Percentiles rank a stretch among this genome's conserved stretches.
Conservation (phyloP, 2,797 vertebrate genomes). For the Dryobates pubescens region DNA sequence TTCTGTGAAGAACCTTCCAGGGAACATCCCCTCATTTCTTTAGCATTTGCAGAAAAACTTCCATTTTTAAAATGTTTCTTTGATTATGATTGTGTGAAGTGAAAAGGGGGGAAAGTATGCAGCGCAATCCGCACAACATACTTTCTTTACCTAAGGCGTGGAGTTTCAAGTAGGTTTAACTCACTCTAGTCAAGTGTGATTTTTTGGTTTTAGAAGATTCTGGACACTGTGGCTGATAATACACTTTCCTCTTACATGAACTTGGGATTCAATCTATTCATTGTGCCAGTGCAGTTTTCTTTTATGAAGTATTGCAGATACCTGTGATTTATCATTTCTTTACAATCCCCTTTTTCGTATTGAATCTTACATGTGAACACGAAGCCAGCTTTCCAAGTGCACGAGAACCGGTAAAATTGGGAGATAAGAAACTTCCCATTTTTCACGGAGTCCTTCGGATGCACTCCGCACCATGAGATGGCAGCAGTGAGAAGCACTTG, state of each 20-base stretch:
- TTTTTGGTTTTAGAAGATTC: not conserved
- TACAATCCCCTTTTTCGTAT: not conserved
- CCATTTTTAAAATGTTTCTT: not conserved
- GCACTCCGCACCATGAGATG: not conserved
- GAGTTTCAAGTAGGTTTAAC: not conserved
- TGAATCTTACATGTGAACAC: not conserved
- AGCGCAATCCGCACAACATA: not conserved
- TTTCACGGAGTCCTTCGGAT: not conserved
- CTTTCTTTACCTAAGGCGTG: not conserved
- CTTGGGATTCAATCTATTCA: not conserved
- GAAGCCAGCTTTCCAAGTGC: not conserved
- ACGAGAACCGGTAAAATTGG: not conserved
- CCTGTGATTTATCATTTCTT: not conserved
- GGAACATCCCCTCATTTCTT: not conserved
- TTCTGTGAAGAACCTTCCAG: not conserved
- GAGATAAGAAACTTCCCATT: too few species aligned
- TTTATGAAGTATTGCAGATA: not conserved
- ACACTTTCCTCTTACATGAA: not conserved
- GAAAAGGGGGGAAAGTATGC: not conserved
- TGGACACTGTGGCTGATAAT: not conserved
- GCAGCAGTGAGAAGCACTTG: conserved; percentile 41
- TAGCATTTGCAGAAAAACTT: not conserved
- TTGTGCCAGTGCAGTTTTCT: not conserved
- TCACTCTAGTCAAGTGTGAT: not conserved
- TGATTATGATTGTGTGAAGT: not conserved